Conservation (phyloP, 1,140 invertebrate genomes). For the Trypoxylus dichotomus region DNA sequence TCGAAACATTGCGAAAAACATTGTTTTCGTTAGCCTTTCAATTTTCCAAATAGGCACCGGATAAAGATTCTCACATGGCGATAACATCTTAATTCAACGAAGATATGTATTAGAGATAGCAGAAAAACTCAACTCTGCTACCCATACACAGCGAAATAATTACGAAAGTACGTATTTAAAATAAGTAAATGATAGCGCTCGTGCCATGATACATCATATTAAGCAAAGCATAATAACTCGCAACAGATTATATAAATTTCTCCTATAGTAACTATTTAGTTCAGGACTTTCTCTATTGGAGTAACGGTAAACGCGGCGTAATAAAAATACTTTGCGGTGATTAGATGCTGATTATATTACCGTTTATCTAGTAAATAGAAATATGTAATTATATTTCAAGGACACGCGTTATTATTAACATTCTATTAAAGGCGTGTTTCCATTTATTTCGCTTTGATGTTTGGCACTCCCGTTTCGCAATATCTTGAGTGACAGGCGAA, state of each 20-base stretch:
- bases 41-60: too few species aligned
- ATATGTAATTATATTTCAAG: slow-evolving; percentile 20
- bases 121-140: not conserved
- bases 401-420: not conserved
- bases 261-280: slow-evolving; percentile 4
- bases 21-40: too few species aligned
- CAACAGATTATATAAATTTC: slow-evolving; percentile 24
- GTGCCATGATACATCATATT: not conserved
- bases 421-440: not conserved
- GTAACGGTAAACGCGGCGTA: not conserved
- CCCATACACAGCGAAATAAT: not conserved
- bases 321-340: not conserved
- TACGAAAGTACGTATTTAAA: not conserved
- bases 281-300: not conserved
- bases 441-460: not conserved
- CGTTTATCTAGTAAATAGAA: not conserved
- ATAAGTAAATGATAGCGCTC: not conserved
- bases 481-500: too few species aligned
- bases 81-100: too few species aligned
- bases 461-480: not conserved
- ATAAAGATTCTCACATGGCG: too few species aligned
- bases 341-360: slow-evolving; percentile 13
- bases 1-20: too few species aligned
- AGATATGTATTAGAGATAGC: too few species aligned
- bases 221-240: slow-evolving; percentile 12